Evolutionary conservation across 2,113 vertebrate genomes (phyloP).

Genomic region (Dasyornis broadbenti): DNA sequence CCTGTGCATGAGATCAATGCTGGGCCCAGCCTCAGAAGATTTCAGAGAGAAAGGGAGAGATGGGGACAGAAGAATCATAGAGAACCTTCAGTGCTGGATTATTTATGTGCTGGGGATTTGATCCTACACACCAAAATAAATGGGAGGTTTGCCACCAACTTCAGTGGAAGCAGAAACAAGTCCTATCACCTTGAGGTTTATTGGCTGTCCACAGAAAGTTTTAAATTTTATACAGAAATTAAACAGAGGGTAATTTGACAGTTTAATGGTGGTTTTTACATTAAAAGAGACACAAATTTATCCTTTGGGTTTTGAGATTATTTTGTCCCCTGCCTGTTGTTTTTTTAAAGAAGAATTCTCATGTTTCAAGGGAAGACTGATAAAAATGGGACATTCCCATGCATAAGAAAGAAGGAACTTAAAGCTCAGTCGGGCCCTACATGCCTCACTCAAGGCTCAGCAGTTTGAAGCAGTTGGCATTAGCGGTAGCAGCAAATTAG

Average conservation of each 20-base stretch:
- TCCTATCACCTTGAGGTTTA: constrained; percentile 43
- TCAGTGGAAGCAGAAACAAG: constrained; percentile 38
- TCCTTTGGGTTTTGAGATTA: neutral
- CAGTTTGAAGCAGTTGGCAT: neutral
- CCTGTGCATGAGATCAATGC: constrained; percentile 38
- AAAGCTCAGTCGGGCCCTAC: neutral
- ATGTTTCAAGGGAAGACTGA: neutral
- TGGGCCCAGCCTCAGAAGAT: constrained; percentile 30
- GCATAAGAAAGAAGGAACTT: neutral
- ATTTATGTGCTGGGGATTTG: constrained; percentile 48
- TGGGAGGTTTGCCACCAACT: constrained; percentile 50
- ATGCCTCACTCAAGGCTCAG: neutral
- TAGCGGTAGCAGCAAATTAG: neutral
- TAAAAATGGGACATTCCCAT: neutral
- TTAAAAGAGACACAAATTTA: constrained; percentile 16
- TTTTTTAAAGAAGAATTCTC: neutral
- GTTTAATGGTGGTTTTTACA: constrained; percentile 24
- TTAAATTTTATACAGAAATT: constrained; percentile 30
- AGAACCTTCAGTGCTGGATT: neutral
- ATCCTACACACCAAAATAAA: constrained; percentile 35
- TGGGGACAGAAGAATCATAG: neutral
- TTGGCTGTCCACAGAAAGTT: constrained; percentile 1
- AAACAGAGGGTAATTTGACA: constrained; percentile 42
- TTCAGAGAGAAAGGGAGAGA: constrained; percentile 19
- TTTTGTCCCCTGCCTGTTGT: neutral